phyloP scores from a whole-genome alignment of 2,888 invertebrate genomes.

The Linyphia triangularis region DNA sequence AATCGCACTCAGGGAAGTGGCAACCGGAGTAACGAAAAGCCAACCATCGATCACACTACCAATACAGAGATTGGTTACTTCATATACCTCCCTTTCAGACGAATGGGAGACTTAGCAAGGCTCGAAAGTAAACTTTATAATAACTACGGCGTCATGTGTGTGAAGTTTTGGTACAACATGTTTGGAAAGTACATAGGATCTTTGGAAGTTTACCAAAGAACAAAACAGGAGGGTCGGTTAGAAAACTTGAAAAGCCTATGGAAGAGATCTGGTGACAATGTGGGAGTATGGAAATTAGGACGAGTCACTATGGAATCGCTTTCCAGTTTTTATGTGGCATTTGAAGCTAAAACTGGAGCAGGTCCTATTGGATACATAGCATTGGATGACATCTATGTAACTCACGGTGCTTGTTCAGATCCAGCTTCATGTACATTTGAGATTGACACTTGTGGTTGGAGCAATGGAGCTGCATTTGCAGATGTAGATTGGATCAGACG shows the following conservation, averaged over 20 bases:
- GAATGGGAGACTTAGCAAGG: slow-evolving; percentile 52
- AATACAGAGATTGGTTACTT: slow-evolving; percentile 69
- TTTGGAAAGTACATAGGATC: slow-evolving; percentile 77
- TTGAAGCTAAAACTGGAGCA: slow-evolving; percentile 66
- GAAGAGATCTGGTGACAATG: slow-evolving; percentile 64
- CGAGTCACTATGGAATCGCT: slow-evolving; percentile 60
- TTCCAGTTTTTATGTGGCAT: slow-evolving; percentile 59
- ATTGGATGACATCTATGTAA: slow-evolving; percentile 73
- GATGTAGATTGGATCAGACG: slow-evolving; percentile 70
- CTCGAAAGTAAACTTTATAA: slow-evolving; percentile 57
- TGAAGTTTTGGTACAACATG: slow-evolving; percentile 74
- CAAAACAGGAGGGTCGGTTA: slow-evolving; percentile 56
- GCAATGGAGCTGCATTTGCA: slow-evolving; percentile 42
- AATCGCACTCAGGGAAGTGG: slow-evolving; percentile 56
- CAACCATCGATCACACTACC: slow-evolving; percentile 71
- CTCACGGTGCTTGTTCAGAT: slow-evolving; percentile 69
- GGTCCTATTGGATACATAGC: slow-evolving; percentile 73
- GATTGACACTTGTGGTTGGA: slow-evolving; percentile 75
- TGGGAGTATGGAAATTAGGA: slow-evolving; percentile 63
- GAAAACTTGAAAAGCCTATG: slow-evolving; percentile 66
- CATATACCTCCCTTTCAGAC: slow-evolving; percentile 52
- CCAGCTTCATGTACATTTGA: slow-evolving; percentile 72
- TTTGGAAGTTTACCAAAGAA: slow-evolving; percentile 78
- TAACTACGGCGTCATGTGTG: slow-evolving; percentile 71
- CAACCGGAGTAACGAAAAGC: slow-evolving; percentile 61